Base-by-base conservation (phyloP, 2,888 invertebrate genomes). In the Dorcus parallelipipedus region DNA sequence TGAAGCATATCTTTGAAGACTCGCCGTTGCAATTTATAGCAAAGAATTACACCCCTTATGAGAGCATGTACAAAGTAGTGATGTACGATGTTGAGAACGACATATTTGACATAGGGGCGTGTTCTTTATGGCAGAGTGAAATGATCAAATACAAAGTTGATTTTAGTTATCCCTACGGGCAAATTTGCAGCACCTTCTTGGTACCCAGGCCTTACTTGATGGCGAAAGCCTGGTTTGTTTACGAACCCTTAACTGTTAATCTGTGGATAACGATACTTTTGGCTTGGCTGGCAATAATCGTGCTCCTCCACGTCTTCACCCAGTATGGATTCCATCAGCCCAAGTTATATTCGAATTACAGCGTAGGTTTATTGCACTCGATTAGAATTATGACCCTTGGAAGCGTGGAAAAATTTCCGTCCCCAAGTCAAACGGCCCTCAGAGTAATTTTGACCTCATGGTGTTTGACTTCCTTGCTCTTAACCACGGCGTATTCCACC, bases 171-270 rank as follows among this genome's bases (percentile, higher is more conserved):
- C 20, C 54, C 17, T 59, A 59, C 10, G 41, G 42, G 8, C 48
- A 56, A 26, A 39, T 54, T 4, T 68, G 68, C 43, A 54, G 49
- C 7, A 67, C 67, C 2, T 66, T 67, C 55, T 33, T 67, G 38
- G 67, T 68, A 40, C 65, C 63, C 1, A 64, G 65, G 56, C 65
- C 67, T 1, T 54, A 60, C 23, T n/a, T 62, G 2, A 42, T 61
- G n/a, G 50, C 56, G 7, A 42, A 54, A 45, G 54, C 49, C 2
- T 63, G 59, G 8, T 66, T 68, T 42, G 52, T 66, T 9, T 61
- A 58, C 14, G 60, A 63, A 48, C 60, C 67, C 8, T 58, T 65
- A 14, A 17, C 9, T n/a, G 9, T 17, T 9, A 7, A 20, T 8
- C 9, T 52, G 9, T 59, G 59, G 59, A 38, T 56, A 9, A 23